phyloP scores from a whole-genome alignment of 2,113 vertebrate genomes.

The Seriola quinqueradiata region DNA sequence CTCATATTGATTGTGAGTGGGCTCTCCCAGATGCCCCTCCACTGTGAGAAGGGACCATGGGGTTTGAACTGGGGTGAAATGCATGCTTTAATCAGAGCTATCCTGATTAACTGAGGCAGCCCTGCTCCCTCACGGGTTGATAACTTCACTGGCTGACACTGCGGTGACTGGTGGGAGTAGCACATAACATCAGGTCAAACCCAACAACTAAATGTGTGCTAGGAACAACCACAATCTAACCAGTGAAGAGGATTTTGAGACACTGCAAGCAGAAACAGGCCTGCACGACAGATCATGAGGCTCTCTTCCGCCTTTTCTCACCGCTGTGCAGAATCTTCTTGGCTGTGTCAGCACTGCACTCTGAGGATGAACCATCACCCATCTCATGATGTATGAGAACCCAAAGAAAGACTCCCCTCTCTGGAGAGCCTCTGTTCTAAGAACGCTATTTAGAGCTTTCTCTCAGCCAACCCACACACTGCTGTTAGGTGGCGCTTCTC shows the following conservation, averaged over 20 bases:
- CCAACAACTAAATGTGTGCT: not conserved
- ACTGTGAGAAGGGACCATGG: conserved; percentile 3
- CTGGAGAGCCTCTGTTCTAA: conserved; percentile 43
- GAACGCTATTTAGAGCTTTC: conserved; percentile 58
- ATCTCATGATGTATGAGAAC: conserved; percentile 49
- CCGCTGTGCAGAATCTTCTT: conserved; percentile 33
- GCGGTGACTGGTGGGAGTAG: not conserved
- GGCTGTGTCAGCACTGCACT: conserved; percentile 59
- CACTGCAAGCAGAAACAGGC: not conserved
- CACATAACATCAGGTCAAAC: not conserved
- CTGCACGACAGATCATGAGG: conserved; percentile 25
- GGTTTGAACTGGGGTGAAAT: conserved; percentile 54
- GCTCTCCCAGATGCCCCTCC: conserved; percentile 13
- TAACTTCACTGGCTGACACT: conserved; percentile 3
- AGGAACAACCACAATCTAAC: not conserved
- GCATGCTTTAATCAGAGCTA: conserved; percentile 58
- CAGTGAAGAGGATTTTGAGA: conserved; percentile 2
- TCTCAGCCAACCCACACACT: not conserved
- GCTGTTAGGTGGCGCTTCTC: not conserved
- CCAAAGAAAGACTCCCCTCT: conserved; percentile 40
- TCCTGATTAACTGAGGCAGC: conserved; percentile 43
- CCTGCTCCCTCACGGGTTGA: conserved; percentile 12
- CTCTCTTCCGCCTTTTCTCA: conserved; percentile 23
- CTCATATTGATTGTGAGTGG: conserved; percentile 54
- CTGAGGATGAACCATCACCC: conserved; percentile 36